phyloP scores from a whole-genome alignment of 1,140 invertebrate species.

The Octopus bimaculoides region DNA sequence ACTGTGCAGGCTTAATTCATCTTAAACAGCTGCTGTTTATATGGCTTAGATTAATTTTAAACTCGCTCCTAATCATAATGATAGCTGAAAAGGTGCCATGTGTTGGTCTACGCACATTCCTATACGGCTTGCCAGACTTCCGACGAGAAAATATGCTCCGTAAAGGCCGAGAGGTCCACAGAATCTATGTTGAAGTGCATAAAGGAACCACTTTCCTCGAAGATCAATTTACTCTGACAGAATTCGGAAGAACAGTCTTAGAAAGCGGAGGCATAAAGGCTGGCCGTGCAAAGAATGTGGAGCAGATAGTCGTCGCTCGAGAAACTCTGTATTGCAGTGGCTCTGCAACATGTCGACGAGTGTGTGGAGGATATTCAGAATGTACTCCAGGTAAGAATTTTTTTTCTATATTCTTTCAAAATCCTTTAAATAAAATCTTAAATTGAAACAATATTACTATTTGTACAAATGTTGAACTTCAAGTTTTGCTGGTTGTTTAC shows the following conservation, averaged over 20 bases:
- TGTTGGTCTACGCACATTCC: slow-evolving; percentile 41
- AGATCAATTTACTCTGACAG: slow-evolving; percentile 47
- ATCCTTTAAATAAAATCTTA: too few relatives aligned
- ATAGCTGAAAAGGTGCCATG: slow-evolving; percentile 46
- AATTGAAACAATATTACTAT: too few relatives aligned
- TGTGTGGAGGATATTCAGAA: slow-evolving; percentile 46
- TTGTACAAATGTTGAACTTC: too few relatives aligned
- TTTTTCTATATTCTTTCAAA: neutral
- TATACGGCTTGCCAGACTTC: slow-evolving; percentile 43
- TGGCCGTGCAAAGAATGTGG: slow-evolving; percentile 46
- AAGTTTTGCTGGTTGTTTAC: too few relatives aligned
- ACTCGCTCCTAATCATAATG: slow-evolving; percentile 20
- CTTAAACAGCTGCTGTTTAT: slow-evolving; percentile 6
- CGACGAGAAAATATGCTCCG: slow-evolving; percentile 48
- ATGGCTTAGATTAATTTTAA: slow-evolving; percentile 10
- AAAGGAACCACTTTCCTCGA: slow-evolving; percentile 49
- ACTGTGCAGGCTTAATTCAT: slow-evolving; percentile 5
- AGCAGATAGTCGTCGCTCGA: slow-evolving; percentile 48
- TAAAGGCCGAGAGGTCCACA: slow-evolving; percentile 50
- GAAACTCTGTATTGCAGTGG: slow-evolving; percentile 50
- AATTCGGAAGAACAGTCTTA: slow-evolving; percentile 49
- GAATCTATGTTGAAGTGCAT: slow-evolving; percentile 48
- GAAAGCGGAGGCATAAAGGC: slow-evolving; percentile 46
- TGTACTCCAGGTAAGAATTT: slow-evolving; percentile 41
- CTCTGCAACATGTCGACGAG: slow-evolving; percentile 43